Conservation (phyloP, 2,113 vertebrate species). For the Scomber colias region DNA sequence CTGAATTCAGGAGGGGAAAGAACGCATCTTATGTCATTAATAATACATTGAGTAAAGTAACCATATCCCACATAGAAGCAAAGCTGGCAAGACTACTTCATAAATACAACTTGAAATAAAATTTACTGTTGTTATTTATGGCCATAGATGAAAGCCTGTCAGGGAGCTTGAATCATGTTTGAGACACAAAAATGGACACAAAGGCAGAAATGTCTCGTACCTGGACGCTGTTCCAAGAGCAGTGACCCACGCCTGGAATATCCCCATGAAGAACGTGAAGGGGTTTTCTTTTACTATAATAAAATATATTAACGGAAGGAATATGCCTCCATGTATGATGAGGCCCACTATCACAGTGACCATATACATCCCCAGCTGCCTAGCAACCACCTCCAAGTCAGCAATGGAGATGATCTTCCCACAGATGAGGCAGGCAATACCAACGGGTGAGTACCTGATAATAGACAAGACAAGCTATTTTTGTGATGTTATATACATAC, state of each 20-base stretch:
- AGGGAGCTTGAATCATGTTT: not conserved
- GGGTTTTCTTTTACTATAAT: constrained; percentile 94
- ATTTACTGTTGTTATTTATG: constrained; percentile 3
- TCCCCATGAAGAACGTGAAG: constrained; percentile 95
- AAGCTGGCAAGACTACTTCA: constrained; percentile 7
- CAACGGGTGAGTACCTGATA: constrained; percentile 95
- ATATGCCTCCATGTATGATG: constrained; percentile 96
- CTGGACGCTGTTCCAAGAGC: constrained; percentile 98
- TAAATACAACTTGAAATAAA: constrained; percentile 12
- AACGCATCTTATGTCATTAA: constrained; percentile 38
- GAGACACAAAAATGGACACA: not conserved
- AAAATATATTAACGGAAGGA: constrained; percentile 97
- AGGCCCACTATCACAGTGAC: constrained; percentile 96
- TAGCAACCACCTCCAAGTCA: constrained; percentile 95
- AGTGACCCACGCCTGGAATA: constrained; percentile 99
- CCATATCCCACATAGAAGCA: constrained; percentile 22
- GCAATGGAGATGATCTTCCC: constrained; percentile 99
- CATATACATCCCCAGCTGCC: constrained; percentile 99
- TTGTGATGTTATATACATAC: not conserved
- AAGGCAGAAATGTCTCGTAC: constrained; percentile 76
- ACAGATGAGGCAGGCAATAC: constrained; percentile 97
- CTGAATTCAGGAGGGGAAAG: constrained; percentile 24
- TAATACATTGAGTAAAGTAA: constrained; percentile 52
- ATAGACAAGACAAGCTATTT: constrained; percentile 1
- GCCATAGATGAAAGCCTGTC: not conserved